Evolutionary conservation across 2,113 vertebrate genomes (phyloP).

Genomic region (Quiscalus mexicanus): DNA sequence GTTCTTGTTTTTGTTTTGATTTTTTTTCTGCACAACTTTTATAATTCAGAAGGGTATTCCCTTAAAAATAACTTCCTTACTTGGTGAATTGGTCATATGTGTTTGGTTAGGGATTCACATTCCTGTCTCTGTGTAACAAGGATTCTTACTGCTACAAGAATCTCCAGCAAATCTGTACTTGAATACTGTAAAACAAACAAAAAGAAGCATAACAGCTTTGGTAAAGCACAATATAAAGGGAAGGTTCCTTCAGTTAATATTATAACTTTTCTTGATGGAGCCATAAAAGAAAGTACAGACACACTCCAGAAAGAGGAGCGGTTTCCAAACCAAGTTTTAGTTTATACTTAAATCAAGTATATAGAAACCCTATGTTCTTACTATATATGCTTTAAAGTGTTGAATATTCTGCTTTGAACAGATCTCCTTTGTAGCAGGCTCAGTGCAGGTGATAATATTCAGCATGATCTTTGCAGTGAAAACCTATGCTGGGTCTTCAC

Average conservation of each 20-base stretch:
- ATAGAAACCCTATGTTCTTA: not conserved
- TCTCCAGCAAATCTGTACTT: not conserved
- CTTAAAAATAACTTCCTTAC: not conserved
- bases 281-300: not conserved
- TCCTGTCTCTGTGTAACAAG: not conserved
- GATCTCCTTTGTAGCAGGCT: not conserved
- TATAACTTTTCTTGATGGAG: not conserved
- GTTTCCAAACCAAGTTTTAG: not conserved
- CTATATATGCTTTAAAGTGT: not conserved
- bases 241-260: not conserved
- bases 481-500: not conserved
- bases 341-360: not conserved
- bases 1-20: too few species aligned
- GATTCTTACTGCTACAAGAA: not conserved
- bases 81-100: not conserved
- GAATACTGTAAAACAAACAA: not conserved
- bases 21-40: not conserved
- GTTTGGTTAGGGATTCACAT: not conserved
- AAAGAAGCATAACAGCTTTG: not conserved
- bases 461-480: not conserved
- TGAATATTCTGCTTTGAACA: not conserved
- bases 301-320: not conserved
- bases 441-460: not conserved
- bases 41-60: not conserved
- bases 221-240: not conserved